Evolutionary conservation across 2,888 invertebrate species (phyloP), one percentile per base, ranked within the genome.

Genomic region (Diaperis boleti): DNA sequence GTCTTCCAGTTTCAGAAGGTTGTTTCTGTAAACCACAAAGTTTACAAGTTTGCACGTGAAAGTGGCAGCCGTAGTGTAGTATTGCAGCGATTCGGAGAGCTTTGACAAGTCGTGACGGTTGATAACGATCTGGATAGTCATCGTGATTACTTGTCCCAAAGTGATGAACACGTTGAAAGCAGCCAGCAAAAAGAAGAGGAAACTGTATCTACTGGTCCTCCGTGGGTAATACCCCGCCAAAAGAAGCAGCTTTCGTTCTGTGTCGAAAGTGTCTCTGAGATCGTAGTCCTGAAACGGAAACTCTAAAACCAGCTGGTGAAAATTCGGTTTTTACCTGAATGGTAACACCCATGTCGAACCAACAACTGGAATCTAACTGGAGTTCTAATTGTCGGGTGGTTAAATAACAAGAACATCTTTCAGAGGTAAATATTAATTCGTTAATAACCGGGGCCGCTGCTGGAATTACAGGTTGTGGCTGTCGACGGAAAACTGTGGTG

Each of bases 1-100:
- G 6, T 45, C 39, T 39, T 62, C 62, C 3, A 62, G 45, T 2
- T 35, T 29, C 3, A 37, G 8, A 14, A 67, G 29, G 17, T 62
- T 65, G 20, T 66, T 47, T 29, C 45, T 54, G 15, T 62, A 41
- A 5, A 49, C 8, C 1, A 66, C 20, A 18, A 71, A 59, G 33
- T 65, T 67, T 15, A 52, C 41, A 6, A 68, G 42, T 64, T 71
- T 71, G 31, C 59, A 62, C 10, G 68, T 35, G 31, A 63, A 69
- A 6, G 69, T 63, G 0, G 59, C 62, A 41, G 69, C 67, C 0
- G 71, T 71, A n/a, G 65, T 56, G 14, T 59, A 61, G 31, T 67
- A 69, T 18, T 68, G 63, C 17, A 71, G 29, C 6, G 66, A 59
- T 44, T 68, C 68, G 1, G 68, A 26, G 14, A 69, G 45, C 41